Conservation (phyloP, 2,113 vertebrate species). For the Choloepus hoffmanni region DNA sequence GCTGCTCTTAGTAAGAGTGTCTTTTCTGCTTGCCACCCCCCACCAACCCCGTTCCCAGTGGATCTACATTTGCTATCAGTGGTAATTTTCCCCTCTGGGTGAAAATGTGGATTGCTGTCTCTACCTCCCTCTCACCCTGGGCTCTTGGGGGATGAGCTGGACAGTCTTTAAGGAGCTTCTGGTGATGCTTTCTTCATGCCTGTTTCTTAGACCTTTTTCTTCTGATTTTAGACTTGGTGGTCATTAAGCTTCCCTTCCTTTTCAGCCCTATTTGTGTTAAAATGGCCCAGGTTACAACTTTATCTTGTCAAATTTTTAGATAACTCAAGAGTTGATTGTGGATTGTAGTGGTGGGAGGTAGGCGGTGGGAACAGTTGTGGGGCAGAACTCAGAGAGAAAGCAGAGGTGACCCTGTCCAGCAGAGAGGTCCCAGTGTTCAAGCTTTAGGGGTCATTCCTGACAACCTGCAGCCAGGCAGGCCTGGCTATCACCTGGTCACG, state of each 20-base stretch:
- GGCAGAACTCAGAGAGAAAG: not conserved
- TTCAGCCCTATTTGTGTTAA: not conserved
- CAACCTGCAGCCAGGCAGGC: not conserved
- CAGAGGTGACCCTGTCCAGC: not conserved
- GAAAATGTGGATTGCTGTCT: too few species aligned
- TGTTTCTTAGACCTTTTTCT: not conserved
- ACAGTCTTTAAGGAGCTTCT: not conserved
- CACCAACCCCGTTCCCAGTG: not conserved
- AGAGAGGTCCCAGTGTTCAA: not conserved
- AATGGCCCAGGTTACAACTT: conserved; percentile 16
- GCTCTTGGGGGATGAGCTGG: not conserved
- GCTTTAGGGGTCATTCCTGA: not conserved
- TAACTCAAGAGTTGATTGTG: not conserved
- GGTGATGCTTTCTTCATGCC: not conserved
- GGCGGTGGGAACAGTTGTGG: not conserved
- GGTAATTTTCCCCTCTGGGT: not conserved
- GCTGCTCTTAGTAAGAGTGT: not conserved
- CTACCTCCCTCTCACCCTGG: not conserved
- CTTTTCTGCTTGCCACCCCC: too few species aligned
- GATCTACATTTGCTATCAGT: fast-evolving
- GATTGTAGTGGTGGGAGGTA: not conserved
- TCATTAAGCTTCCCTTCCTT: not conserved
- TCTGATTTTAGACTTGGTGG: not conserved
- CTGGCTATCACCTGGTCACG: not conserved
- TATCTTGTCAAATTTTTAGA: not conserved